Evolutionary conservation across 2,797 vertebrate species (phyloP), one percentile per base, ranked within the genome.

Genomic region (Leptodactylus fallax): DNA sequence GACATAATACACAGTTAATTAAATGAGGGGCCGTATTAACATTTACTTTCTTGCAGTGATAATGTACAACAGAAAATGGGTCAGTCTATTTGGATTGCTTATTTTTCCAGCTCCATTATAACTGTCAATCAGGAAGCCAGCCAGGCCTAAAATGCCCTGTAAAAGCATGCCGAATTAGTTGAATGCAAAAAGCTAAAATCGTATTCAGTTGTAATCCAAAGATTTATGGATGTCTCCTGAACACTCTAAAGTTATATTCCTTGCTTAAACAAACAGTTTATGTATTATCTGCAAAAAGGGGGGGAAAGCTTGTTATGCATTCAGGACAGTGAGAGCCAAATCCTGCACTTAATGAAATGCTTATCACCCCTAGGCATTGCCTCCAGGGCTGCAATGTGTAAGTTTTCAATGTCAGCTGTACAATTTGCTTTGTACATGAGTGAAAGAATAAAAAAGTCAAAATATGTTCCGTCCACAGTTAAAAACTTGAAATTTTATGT

Each of bases 91-190:
- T 92, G 88, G 87, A 81, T 79, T 81, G 89, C 82, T 84, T 60
- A 47, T 91, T 89, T 92, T 91, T 90, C 91, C 89, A 92, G 92
- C 86, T 92, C 91, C 91, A 90, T 92, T 90, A 92, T 93, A 92
- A 90, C 91, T 91, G 92, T 91, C 92, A 91, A 91, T 93, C 93
- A 93, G 91, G 92, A 88, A 89, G 90, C 90, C 85, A 90, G 88
- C 91, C 85, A 90, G 87, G 89, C 92, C 86, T 91, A 61, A 88
- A 88, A 91, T 90, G 85, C 92, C 90, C 10, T 9, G 83, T 91
- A 93, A 94, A 92, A 86, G 81, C 87, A 87, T 85, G 87, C 90
- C 90, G 90, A 85, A 49, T 87, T 88, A 58, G 23, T 56, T 83
- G 91, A 89, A 87, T 69, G 63, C 87, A 79, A 78, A 61, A 90